A percentile compares a stretch with the other conserved stretches of the same genome.
Conservation (phyloP, 2,113 vertebrate genomes). For the Cisticola juncidis region DNA sequence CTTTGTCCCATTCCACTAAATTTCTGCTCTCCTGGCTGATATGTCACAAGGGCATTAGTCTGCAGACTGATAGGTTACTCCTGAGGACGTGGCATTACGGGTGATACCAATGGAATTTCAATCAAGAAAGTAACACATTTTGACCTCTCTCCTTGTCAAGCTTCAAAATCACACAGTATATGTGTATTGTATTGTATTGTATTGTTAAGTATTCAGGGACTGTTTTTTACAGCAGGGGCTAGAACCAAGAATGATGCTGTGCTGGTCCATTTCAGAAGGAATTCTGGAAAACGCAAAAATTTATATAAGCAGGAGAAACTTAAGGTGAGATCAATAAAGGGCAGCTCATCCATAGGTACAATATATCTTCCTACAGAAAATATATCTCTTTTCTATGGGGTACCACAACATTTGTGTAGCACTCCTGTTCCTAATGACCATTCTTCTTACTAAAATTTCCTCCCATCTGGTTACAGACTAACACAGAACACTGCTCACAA, state of each 20-base stretch:
- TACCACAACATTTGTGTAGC: background rate
- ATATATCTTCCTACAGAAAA: background rate
- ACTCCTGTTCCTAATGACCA: background rate
- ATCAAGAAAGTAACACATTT: background rate
- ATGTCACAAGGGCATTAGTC: background rate
- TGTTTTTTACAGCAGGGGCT: background rate
- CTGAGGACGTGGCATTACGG: accelerated
- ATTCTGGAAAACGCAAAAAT: background rate
- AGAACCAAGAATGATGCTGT: background rate
- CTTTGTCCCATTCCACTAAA: background rate
- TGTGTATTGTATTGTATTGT: background rate
- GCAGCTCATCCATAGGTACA: background rate
- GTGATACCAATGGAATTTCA: background rate
- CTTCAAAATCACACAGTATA: background rate
- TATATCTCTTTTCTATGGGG: background rate
- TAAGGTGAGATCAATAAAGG: background rate
- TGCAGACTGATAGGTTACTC: background rate
- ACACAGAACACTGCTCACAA: background rate
- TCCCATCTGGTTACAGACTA: background rate
- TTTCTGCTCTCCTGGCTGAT: background rate
- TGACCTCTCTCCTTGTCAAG: background rate
- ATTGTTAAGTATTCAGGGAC: background rate
- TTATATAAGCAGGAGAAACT: background rate
- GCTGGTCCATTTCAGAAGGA: background rate
- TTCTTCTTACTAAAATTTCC: background rate